Base-by-base conservation (phyloP, 2,113 vertebrate species). In the Mobula birostris region DNA sequence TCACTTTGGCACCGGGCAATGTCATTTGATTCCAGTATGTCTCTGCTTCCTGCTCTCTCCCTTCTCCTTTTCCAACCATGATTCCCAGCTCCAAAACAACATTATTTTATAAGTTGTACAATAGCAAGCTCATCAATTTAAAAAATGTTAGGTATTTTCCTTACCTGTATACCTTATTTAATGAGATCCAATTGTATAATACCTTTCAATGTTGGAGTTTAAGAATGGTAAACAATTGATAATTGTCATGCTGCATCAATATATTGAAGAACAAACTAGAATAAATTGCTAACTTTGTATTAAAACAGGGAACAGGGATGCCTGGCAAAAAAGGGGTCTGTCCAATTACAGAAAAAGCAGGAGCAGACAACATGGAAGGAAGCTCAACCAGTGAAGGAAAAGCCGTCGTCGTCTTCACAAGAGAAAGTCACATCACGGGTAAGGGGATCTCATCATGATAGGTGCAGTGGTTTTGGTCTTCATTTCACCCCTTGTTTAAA, bases 231-330 rank as follows among this genome's bases (percentile, higher is more conserved):
- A 63, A 32, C 15, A 29, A 5, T 1, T 19, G 14, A 66, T 32
- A 90, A 90, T 32, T 90, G 29, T 29, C 58, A 58, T 58, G 48
- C 2, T 29, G 3, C 7, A 11, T 21, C 21, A 58, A 58, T 85
- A 58, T 9, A 85, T 27, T 4, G 27, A 27, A n/a, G 40, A 6
- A 17, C 17, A 0, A 66, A n/a, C 14, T 90, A 32, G 29, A 63
- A 63, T 90, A 14, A 90, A 17, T 36, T 19, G 29, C 61, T 19
- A 32, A 90, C 63, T 19, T 72, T 4, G 2, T 24, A 74, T 91
- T 91, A 24, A 93, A 74, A 93, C 36, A 93, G 91, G 61, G 91
- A 93, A 56, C 24, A 40, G 74, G 91, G 74, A 74, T 40, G 24
- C 21, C 36, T 48, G 21, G 91, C 24, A 70, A 74, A 93, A 56